Percentiles rank a stretch among this genome's conserved stretches.
Evolutionary conservation across 2,113 vertebrate species (phyloP).

Genomic region (Mola mola): DNA sequence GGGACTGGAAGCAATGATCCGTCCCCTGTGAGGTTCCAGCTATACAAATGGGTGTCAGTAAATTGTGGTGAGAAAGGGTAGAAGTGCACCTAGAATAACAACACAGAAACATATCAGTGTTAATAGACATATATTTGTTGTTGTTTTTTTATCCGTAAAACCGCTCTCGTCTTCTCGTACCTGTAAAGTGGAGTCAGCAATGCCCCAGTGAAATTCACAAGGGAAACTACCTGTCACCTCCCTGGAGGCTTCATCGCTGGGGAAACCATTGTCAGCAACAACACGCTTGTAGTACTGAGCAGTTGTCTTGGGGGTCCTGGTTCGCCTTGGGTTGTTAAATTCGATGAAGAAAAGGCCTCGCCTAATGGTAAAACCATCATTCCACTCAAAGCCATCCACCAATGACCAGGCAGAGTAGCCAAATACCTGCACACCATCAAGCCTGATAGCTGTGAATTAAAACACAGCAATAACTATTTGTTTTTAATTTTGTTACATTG

Average conservation of each 20-base stretch:
- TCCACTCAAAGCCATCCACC: slow-evolving; percentile 96
- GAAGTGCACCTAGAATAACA: slow-evolving; percentile 83
- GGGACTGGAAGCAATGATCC: slow-evolving; percentile 82
- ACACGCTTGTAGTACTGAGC: slow-evolving; percentile 89
- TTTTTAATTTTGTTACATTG: background rate
- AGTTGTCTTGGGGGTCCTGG: slow-evolving; percentile 89
- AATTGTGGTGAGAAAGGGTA: slow-evolving; percentile 92
- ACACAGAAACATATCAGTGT: slow-evolving; percentile 10
- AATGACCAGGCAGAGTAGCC: slow-evolving; percentile 94
- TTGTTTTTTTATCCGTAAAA: background rate
- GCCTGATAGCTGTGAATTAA: slow-evolving; percentile 82
- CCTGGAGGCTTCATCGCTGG: slow-evolving; percentile 64
- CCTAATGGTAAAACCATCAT: slow-evolving; percentile 84
- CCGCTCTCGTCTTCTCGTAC: slow-evolving; percentile 72
- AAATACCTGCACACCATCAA: slow-evolving; percentile 87
- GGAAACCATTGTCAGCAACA: slow-evolving; percentile 88
- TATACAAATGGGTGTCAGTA: slow-evolving; percentile 88
- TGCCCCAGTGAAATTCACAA: slow-evolving; percentile 93
- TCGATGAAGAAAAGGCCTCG: slow-evolving; percentile 93
- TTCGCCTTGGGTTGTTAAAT: slow-evolving; percentile 82
- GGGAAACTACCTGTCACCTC: slow-evolving; percentile 85
- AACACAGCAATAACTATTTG: background rate
- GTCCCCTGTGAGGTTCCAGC: slow-evolving; percentile 92
- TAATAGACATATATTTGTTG: background rate
- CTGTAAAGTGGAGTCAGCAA: slow-evolving; percentile 91